Evolutionary conservation across 1,140 invertebrate genomes (phyloP), one percentile per base, ranked within the genome.

Genomic region (Dryas iulia): DNA sequence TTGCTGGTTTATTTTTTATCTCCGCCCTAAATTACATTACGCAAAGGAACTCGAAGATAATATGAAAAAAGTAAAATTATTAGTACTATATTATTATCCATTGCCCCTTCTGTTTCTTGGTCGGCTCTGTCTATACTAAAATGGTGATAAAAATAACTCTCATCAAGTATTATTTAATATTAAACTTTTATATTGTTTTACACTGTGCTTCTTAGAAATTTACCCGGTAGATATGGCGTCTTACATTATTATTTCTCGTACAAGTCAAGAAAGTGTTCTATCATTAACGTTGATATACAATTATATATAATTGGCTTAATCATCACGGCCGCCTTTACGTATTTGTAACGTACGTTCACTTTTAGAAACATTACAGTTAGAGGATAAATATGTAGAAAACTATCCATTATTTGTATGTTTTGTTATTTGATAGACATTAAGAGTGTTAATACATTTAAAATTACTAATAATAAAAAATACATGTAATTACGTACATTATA

Each of bases 221-320:
- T 18, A 39, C 3, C 14, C 33, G 33, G 14, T 14, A 12, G 33
- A 39, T 18, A 47, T 39, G 7, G 5, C n/a, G n/a, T 39, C 6
- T 35, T 53, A 24, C 11, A n/a, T 54, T 54, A 54, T 54, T 25
- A 54, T 63, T 58, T 66, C 57, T 63, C 65, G 62, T 56, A 33
- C n/a, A 74, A 66, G 63, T 66, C 59, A 71, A 68, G 77, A 77
- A 77, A 77, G 63, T 69, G 68, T 69, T 63, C 72, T 39, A 59
- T 67, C 69, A 75, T 75, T 75, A 69, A 69, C 31, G 69, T 73
- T 72, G 73, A 71, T 72, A 66, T 66, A 76, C 63, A 79, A 77
- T 79, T 79, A 76, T 33, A 70, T 61, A 59, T 79, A 79, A 77
- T 79, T 79, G 75, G 76, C 67, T 77, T 73, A 75, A 74, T 77